Base-by-base conservation (phyloP, 2,888 invertebrate genomes). In the Odontocerum albicorne region DNA sequence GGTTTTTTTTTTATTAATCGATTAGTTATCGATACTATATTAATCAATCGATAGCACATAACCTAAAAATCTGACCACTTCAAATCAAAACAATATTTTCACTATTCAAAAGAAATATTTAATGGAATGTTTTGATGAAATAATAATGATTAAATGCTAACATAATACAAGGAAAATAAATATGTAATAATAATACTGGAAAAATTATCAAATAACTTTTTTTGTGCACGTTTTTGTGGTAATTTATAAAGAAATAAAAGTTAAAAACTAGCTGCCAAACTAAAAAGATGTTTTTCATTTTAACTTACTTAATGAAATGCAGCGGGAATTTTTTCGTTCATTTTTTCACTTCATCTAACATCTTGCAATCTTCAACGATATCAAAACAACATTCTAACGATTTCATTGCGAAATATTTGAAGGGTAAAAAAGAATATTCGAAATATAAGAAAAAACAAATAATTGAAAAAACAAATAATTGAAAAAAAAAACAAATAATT, bases 321-420 rank as follows among this genome's bases (percentile, higher is more conserved):
- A n/a, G n/a, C n/a, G n/a, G n/a, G n/a, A n/a, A n/a, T n/a, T n/a
- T 39, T 39, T 39, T 20, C 43, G 15, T 43, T 22, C 19, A 43
- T 43, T 43, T 43, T 43, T 22, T 43, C 43, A 22, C 43, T 13
- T 22, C 43, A 22, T 22, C 43, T 43, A 13, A 43, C 43, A 10
- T 21, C 21, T 13, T 8, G 27, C 22, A 27, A 43, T 43, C 43
- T 20, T 43, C 36, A 20, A 13, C 43, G 8, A 43, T 22, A 19
- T 39, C 19, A 19, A 19, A 39, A 31, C 17, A 39, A 39, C 19
- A 20, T 39, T 39, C 10, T n/a, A n/a, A 12, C 16, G 13, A 17
- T 10, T 39, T 39, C 7, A 20, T 12, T 20, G 39, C 20, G 39
- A 39, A 19, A 39, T 39, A 20, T 17, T n/a, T 17, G n/a, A 39